A percentile compares a stretch with the other conserved stretches of the same genome.
Evolutionary conservation across 2,113 vertebrate genomes (phyloP).

Genomic region (Elephantulus edwardii): DNA sequence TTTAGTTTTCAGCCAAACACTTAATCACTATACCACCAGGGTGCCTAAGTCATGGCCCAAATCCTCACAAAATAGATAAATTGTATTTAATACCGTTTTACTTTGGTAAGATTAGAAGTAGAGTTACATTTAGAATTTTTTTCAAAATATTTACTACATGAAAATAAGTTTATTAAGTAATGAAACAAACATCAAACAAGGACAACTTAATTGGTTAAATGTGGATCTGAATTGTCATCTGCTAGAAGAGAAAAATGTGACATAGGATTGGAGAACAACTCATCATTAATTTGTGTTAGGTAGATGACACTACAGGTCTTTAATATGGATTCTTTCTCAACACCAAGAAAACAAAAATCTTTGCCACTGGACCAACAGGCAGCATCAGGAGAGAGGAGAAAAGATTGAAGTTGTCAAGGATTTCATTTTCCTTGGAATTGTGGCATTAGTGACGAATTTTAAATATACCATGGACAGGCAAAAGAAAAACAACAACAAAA

Average conservation of each 20-base stretch:
- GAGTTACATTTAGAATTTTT: not conserved
- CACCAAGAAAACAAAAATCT: no score
- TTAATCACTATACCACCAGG: not conserved
- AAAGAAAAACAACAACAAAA: no score
- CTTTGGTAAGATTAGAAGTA: not conserved
- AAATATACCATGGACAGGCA: no score
- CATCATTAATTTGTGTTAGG: no score
- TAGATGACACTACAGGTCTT: no score
- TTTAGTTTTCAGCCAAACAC: not conserved
- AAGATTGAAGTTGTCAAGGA: no score
- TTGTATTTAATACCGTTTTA: not conserved
- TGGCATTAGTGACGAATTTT: no score
- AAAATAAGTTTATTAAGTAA: not conserved
- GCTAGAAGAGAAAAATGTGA: not conserved
- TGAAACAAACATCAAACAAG: not conserved
- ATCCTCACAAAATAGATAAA: not conserved
- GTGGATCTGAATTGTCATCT: not conserved
- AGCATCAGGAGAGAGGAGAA: no score
- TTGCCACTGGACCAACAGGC: no score
- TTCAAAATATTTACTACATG: not conserved
- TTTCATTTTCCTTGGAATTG: no score
- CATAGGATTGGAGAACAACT: no score
- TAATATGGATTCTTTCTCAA: no score
- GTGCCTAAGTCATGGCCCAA: not conserved
- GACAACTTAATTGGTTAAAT: not conserved